Base-by-base conservation (phyloP, 2,113 vertebrate genomes). In the Jaculus jaculus region DNA sequence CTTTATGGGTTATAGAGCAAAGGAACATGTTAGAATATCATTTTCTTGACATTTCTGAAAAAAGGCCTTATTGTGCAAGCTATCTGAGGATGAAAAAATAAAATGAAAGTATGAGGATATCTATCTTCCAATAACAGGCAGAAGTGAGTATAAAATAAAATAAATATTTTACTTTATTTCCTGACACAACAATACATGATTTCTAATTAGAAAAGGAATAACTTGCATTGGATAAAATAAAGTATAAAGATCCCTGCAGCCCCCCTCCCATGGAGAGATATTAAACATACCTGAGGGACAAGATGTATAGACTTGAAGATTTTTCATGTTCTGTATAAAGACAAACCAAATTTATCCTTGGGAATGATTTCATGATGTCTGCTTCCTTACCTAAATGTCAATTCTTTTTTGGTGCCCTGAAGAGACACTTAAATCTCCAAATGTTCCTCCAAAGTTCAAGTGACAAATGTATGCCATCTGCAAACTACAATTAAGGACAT, bases 371-470 rank as follows among this genome's bases (percentile, higher is more conserved):
- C 84, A 95, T 95, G 89, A 82, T 88, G 51, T 74, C 87, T 82
- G 89, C 24, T 77, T 95, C 39, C 89, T 95, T 95, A 95, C 94
- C 87, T 94, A 95, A 95, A 96, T 94, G 92, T 94, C 94, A 96
- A 60, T 95, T 96, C 72, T 94, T 94, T 92, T 88, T 95, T 83
- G 28, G 83, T 95, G 80, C 94, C 89, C 93, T 95, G 84, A 95
- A 95, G 80, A 97, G 94, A 95, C 91, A 92, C 84, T 95, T 79
- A 95, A 93, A 82, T 79, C 74, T 94, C 93, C 89, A 95, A 97
- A 97, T 96, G 93, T 95, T 96, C 75, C 90, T 91, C 77, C 91
- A 95, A 96, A 96, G 95, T 96, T 95, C 95, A 97, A 95, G 92
- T 95, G 91, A 97, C 91, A 97, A 94, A 95, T 95, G 91, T 89